Evolutionary conservation across 2,113 vertebrate genomes (phyloP), one percentile per base, ranked within the genome.

Genomic region (Pholis gunnellus): DNA sequence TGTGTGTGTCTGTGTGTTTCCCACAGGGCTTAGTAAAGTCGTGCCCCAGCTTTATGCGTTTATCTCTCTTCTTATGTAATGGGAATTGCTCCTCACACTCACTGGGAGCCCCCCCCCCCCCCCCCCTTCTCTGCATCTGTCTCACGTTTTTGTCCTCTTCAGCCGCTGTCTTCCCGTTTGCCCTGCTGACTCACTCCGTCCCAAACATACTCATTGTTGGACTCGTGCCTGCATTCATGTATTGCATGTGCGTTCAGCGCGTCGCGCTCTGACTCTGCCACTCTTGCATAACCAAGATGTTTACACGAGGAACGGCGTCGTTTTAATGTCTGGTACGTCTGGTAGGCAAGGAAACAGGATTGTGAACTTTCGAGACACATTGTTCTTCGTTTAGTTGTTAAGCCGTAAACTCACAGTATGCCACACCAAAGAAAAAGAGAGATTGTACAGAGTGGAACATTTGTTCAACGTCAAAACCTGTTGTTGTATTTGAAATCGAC

Each of bases 251-350:
- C 22, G 66, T 63, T 60, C 17, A 63, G 36, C 0, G 0, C 1
- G 69, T 77, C 87, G 71, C 77, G 6, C 84, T 88, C 82, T 68
- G 44, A 84, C 60, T 75, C 63, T 69, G 27, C 48, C 61, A 34
- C 42, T 83, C n/a, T 88, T 92, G 63, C 87, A 13, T 85, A 91
- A 93, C 38, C 4, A 75, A 82, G 52, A 54, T 73, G 83, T 85
- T 85, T 82, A 82, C 66, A 60, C 65, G 68, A 74, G 65, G 71
- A 86, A 74, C 57, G 17, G 48, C 10, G 9, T 69, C 69, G 25
- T 77, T 77, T 38, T 79, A 87, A 81, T 69, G 56, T 67, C 76
- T 78, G 46, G 44, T 78, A 25, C 29, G 46, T 68, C 29, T 82
- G 29, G 34, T 36, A 34, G 29, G 20, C 38, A 31, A 22, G 10